These are phyloP conservation scores for Diadema setosum DNA, from an alignment of 35 echinoderm and acorn worm species.

Conservation along the genomic window DNA sequence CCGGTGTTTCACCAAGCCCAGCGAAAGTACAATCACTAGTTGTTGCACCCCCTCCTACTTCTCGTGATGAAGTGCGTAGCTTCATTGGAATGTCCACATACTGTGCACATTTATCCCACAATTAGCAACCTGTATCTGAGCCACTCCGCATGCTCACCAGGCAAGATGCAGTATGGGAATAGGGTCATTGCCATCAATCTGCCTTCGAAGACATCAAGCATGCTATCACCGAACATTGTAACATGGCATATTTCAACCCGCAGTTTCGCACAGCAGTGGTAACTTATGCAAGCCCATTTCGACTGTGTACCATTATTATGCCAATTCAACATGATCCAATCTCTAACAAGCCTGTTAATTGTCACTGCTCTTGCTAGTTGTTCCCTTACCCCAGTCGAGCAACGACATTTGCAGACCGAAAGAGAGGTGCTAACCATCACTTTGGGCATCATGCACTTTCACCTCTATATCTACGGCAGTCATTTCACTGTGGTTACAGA, in stretches of 20 bases:
- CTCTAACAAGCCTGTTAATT: neutral
- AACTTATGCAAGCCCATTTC: conserved; percentile 59
- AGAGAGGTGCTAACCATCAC: conserved; percentile 39
- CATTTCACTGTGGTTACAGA: conserved; percentile 51
- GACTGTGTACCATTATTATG: conserved; percentile 29
- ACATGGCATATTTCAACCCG: conserved; percentile 53
- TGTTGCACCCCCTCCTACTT: conserved; percentile 13
- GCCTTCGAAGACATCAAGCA: conserved; percentile 45
- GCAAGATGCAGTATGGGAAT: conserved; percentile 24
- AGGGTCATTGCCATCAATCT: neutral
- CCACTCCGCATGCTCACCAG: conserved; percentile 49
- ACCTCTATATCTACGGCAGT: conserved; percentile 59
- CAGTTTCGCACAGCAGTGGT: conserved; percentile 18
- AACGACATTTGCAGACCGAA: conserved; percentile 35
- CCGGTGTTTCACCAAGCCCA: conserved; percentile 53
- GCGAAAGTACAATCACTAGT: conserved; percentile 37
- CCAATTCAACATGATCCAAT: neutral
- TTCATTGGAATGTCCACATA: neutral
- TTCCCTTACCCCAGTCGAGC: neutral
- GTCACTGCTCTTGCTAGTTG: conserved; percentile 12
- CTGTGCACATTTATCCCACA: neutral
- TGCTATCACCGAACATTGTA: conserved; percentile 22
- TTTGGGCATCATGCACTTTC: conserved; percentile 66
- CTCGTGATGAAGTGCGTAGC: conserved; percentile 29
- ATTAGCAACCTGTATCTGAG: neutral